Evolutionary conservation across 2,888 invertebrate genomes (phyloP).

Genomic region (Petrolisthes manimaculis): DNA sequence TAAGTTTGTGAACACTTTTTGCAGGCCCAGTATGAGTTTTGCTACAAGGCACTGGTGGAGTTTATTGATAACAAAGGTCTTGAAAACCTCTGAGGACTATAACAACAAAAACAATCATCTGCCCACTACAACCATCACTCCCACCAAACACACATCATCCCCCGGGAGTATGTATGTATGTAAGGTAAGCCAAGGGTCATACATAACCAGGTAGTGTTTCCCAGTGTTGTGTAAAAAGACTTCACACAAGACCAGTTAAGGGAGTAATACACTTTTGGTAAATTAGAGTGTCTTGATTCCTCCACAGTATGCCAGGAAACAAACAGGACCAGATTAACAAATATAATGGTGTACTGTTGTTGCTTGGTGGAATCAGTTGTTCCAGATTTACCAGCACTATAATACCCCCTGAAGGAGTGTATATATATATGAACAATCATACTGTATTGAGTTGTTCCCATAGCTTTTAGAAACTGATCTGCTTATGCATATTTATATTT

Average conservation of each 20-base stretch:
- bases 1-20: conserved; percentile 4
- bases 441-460: background rate
- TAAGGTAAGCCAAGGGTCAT: too few relatives aligned
- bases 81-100: conserved; percentile 55
- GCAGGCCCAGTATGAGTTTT: conserved; percentile 86
- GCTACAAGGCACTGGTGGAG: conserved; percentile 92
- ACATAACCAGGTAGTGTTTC: background rate
- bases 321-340: too few relatives aligned
- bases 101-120: too few relatives aligned
- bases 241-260: background rate
- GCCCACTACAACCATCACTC: too few relatives aligned
- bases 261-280: background rate
- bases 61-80: conserved; percentile 70
- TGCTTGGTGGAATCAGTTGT: too few relatives aligned
- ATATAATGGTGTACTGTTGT: too few relatives aligned
- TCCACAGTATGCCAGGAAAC: background rate
- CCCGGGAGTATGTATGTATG: too few relatives aligned
- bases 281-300: background rate
- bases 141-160: too few relatives aligned
- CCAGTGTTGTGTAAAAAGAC: background rate
- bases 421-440: conserved; percentile 14
- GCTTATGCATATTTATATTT: background rate
- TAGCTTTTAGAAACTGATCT: background rate
- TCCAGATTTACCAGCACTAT: too few relatives aligned
- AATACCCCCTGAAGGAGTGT: background rate